These are phyloP conservation scores for Callipepla squamata DNA, from an alignment of 2,113 vertebrate species.

Conservation along the genomic window DNA sequence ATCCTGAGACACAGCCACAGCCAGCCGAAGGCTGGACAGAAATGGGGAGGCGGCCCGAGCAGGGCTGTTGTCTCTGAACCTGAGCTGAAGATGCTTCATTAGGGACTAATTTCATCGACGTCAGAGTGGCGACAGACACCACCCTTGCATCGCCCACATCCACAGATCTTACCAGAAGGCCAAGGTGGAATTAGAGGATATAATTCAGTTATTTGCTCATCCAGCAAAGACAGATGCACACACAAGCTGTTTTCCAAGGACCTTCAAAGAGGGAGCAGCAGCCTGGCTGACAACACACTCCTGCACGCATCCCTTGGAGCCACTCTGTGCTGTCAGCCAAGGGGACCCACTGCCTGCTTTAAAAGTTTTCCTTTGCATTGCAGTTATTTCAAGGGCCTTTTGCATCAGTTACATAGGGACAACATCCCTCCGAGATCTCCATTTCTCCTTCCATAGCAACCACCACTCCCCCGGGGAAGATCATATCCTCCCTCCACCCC, in stretches of 20 bases:
- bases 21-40: not conserved
- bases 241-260: not conserved
- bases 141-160: not conserved
- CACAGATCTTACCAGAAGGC: conserved; percentile 5
- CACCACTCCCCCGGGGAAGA: not conserved
- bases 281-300: not conserved
- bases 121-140: not conserved
- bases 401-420: not conserved
- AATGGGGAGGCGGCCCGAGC: not conserved
- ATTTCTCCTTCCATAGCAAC: not conserved
- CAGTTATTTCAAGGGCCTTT: not conserved
- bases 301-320: not conserved
- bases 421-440: not conserved
- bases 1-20: rapidly evolving
- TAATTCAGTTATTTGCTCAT: not conserved
- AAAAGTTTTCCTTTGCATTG: not conserved
- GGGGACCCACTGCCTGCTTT: not conserved
- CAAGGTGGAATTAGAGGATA: not conserved
- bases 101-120: not conserved
- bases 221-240: not conserved
- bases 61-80: rapidly evolving
- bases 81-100: not conserved
- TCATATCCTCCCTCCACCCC: not conserved
- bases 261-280: not conserved
- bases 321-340: not conserved